phyloP scores from a whole-genome alignment of 2,888 invertebrate genomes.

The Clitarchus hookeri region DNA sequence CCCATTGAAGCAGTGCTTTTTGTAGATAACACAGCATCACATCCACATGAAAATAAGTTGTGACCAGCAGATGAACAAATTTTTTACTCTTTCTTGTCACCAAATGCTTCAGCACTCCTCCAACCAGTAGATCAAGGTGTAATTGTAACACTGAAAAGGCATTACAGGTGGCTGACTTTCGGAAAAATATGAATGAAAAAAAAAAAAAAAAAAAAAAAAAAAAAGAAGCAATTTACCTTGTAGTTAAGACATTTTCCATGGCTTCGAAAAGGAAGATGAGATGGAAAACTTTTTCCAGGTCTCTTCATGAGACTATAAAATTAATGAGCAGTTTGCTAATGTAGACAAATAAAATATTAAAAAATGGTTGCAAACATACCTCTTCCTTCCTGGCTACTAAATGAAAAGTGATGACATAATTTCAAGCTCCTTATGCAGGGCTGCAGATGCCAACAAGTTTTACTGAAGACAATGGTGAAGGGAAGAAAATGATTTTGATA shows the following conservation, averaged over 20 bases:
- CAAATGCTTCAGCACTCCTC: background rate
- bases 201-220: too few relatives aligned
- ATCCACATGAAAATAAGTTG: background rate
- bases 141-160: background rate
- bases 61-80: background rate
- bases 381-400: too few relatives aligned
- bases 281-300: background rate
- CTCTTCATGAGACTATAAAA: background rate
- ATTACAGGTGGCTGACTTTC: background rate
- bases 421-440: background rate
- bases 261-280: background rate
- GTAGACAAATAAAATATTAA: too few relatives aligned
- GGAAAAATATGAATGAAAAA: background rate
- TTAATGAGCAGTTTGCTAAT: background rate
- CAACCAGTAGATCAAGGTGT: conserved; percentile 4
- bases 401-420: background rate
- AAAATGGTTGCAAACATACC: too few relatives aligned
- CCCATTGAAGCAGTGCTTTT: background rate
- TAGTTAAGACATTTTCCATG: background rate
- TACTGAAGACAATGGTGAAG: background rate
- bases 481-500: background rate
- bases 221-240: background rate
- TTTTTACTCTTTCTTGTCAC: background rate
- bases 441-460: background rate
- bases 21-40: background rate